Percentiles rank a stretch among this genome's conserved stretches.
Conservation (phyloP, 2,113 vertebrate genomes). For the Hippocampus abdominalis region DNA sequence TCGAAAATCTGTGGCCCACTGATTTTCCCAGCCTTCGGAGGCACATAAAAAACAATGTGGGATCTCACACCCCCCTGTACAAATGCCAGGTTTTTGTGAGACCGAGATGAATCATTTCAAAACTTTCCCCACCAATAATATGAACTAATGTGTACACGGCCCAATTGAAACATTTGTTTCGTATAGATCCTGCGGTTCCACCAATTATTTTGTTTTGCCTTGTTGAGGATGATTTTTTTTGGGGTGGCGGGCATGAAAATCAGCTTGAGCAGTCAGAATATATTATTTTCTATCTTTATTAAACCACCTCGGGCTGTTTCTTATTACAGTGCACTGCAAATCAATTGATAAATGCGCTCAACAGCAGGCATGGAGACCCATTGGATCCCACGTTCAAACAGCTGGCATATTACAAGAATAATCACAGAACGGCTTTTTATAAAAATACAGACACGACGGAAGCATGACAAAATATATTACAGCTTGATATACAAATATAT, state of each 20-base stretch:
- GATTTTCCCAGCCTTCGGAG: conserved; percentile 14
- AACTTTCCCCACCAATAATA: too few species aligned
- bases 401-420: conserved; percentile 32
- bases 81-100: too few species aligned
- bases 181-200: too few species aligned
- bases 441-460: conserved; percentile 53
- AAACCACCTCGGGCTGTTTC: conserved; percentile 38
- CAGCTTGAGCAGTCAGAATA: conserved; percentile 32
- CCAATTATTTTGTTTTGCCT: too few species aligned
- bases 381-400: conserved; percentile 3
- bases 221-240: too few species aligned
- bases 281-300: conserved; percentile 63
- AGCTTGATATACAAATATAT: conserved; percentile 77
- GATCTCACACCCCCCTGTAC: not conserved
- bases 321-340: conserved; percentile 54
- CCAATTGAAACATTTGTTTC: too few species aligned
- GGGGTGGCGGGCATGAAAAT: conserved; percentile 1
- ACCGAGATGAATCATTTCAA: too few species aligned
- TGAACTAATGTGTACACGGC: too few species aligned
- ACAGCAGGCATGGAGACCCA: conserved; percentile 26
- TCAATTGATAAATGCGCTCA: conserved; percentile 42
- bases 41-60: not conserved
- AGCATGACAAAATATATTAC: conserved; percentile 70
- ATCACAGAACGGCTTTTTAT: conserved; percentile 43
- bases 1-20: conserved; percentile 29